Percentiles rank a stretch among this genome's conserved stretches.
Evolutionary conservation across 2,797 vertebrate genomes (phyloP).

Genomic region (Anabacerthia variegaticeps): DNA sequence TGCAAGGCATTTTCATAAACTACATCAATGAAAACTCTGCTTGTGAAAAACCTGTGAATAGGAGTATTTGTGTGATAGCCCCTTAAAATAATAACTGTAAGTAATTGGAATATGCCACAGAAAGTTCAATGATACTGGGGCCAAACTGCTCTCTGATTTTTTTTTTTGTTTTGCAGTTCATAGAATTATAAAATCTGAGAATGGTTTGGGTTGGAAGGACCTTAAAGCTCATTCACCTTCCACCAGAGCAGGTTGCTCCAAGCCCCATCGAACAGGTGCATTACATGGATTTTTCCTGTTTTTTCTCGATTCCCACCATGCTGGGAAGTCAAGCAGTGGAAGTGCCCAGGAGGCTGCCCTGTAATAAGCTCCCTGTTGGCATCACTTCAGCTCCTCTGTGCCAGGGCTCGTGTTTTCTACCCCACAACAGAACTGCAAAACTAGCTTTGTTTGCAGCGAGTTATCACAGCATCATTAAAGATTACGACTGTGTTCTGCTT

Average conservation of each 20-base stretch:
- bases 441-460: not conserved
- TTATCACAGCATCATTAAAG: not conserved
- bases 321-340: not conserved
- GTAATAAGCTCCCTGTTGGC: rapidly evolving
- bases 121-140: not conserved
- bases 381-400: not conserved
- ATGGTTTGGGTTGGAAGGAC: not conserved
- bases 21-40: not conserved
- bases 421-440: not conserved
- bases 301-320: not conserved
- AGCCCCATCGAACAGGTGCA: not conserved
- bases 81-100: not conserved
- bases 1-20: not conserved
- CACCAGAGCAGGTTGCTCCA: not conserved
- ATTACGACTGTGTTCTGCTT: not conserved
- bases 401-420: not conserved
- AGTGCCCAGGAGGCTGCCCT: not conserved
- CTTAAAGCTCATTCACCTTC: not conserved
- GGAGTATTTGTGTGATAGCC: not conserved
- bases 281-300: not conserved
- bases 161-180: not conserved
- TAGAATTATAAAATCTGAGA: not conserved
- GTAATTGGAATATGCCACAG: not conserved
- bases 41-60: not conserved
- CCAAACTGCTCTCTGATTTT: not conserved